phyloP scores from a whole-genome alignment of 2,888 invertebrate genomes.

The Leptopterna dolabrata region DNA sequence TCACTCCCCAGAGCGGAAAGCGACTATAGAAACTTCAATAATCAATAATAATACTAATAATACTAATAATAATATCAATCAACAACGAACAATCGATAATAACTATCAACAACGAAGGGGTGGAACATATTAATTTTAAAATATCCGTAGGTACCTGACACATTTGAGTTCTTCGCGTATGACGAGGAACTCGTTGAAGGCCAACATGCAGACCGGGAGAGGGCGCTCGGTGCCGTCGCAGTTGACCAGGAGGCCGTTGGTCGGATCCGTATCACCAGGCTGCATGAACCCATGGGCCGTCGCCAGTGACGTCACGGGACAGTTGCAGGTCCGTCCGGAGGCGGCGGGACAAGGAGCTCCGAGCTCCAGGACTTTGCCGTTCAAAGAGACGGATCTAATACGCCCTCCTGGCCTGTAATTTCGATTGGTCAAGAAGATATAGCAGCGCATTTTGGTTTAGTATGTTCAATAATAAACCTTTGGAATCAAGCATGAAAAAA shows the following conservation, averaged over 20 bases:
- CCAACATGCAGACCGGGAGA: slow-evolving; percentile 34
- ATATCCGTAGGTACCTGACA: slow-evolving; percentile 10
- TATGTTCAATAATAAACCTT: too few relatives aligned
- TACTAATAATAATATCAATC: too few relatives aligned
- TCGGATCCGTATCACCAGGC: slow-evolving; percentile 5
- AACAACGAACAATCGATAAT: too few relatives aligned
- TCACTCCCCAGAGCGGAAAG: too few relatives aligned
- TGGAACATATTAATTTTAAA: too few relatives aligned
- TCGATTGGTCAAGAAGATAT: not conserved
- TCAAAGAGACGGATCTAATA: slow-evolving; percentile 12
- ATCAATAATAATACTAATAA: too few relatives aligned
- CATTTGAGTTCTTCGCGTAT: slow-evolving; percentile 43
- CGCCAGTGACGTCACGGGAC: slow-evolving; percentile 3
- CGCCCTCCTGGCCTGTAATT: slow-evolving; percentile 43
- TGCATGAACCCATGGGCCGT: not conserved
- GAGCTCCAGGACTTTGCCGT: slow-evolving; percentile 24
- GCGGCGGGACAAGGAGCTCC: slow-evolving; percentile 38
- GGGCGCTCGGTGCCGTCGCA: slow-evolving; percentile 43
- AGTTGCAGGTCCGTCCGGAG: not conserved
- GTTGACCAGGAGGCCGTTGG: slow-evolving; percentile 46
- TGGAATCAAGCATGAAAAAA: too few relatives aligned
- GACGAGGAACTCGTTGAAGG: slow-evolving; percentile 31
- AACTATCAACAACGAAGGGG: too few relatives aligned
- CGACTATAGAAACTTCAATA: too few relatives aligned
- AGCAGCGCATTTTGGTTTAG: too few relatives aligned